Conservation (phyloP, 2,888 invertebrate species). For the Nephrotoma guestfalica region DNA sequence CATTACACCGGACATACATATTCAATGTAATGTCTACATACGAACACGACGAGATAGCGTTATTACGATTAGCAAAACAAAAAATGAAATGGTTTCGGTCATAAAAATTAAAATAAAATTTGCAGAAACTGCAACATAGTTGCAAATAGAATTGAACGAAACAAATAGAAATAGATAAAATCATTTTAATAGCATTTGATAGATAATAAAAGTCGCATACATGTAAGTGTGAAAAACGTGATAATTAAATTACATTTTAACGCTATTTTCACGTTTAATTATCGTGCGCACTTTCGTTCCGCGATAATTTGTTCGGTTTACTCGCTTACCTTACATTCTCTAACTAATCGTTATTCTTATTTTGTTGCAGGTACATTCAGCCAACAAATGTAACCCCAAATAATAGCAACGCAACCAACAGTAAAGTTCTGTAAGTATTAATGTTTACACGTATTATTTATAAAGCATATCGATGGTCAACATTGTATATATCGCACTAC, state of each 20-base stretch:
- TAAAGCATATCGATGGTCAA: neutral
- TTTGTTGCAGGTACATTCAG: neutral
- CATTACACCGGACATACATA: no score
- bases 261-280: neutral
- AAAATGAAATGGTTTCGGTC: neutral
- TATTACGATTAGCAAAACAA: neutral
- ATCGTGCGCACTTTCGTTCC: neutral
- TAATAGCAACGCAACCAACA: neutral
- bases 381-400: neutral
- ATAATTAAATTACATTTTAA: neutral
- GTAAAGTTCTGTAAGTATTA: neutral
- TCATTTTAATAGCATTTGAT: neutral
- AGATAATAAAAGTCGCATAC: neutral
- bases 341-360: neutral
- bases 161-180: neutral
- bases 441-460: neutral
- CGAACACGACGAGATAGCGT: no score
- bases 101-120: neutral
- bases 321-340: no score
- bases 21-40: neutral
- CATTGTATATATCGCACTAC: neutral
- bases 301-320: neutral
- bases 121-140: neutral
- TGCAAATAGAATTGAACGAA: neutral
- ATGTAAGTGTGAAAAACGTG: neutral